Conservation (phyloP, 2,113 vertebrate genomes). For the Channa argus region DNA sequence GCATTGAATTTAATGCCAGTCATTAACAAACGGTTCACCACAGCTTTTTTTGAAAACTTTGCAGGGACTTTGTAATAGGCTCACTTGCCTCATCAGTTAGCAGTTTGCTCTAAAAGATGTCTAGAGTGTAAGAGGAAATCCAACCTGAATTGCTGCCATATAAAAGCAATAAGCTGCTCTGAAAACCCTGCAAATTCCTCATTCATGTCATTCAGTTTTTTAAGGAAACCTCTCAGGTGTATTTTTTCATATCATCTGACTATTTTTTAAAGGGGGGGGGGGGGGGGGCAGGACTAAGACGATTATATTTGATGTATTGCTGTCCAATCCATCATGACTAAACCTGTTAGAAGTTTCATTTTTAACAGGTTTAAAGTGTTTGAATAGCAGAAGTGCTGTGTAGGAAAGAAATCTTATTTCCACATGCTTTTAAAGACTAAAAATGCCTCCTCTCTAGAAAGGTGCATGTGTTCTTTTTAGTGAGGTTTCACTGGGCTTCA, state of each 20-base stretch:
- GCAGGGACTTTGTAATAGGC: neutral
- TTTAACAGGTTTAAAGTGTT: neutral
- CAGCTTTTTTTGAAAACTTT: neutral
- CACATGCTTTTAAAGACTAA: constrained; percentile 2
- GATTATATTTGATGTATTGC: constrained; percentile 53
- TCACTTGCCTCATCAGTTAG: constrained; percentile 9
- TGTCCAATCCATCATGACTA: constrained; percentile 51
- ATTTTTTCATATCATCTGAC: constrained; percentile 17
- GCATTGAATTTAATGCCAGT: too few species aligned
- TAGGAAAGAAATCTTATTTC: neutral
- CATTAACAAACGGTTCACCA: neutral
- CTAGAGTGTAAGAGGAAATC: constrained; percentile 31
- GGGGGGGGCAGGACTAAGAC: neutral
- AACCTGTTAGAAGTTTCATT: constrained; percentile 19
- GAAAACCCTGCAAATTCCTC: constrained; percentile 22
- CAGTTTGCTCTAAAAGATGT: neutral
- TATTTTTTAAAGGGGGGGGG: neutral
- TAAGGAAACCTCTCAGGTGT: constrained; percentile 32
- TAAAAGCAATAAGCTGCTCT: constrained; percentile 48
- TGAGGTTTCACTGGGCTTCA: constrained; percentile 12
- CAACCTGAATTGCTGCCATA: constrained; percentile 21
- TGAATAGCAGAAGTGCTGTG: neutral
- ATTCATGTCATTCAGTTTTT: constrained; percentile 10
- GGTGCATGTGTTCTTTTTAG: neutral
- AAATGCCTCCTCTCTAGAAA: neutral